Evolutionary conservation across 2,113 vertebrate species (phyloP).

Genomic region (Gymnocephalus cernua): DNA sequence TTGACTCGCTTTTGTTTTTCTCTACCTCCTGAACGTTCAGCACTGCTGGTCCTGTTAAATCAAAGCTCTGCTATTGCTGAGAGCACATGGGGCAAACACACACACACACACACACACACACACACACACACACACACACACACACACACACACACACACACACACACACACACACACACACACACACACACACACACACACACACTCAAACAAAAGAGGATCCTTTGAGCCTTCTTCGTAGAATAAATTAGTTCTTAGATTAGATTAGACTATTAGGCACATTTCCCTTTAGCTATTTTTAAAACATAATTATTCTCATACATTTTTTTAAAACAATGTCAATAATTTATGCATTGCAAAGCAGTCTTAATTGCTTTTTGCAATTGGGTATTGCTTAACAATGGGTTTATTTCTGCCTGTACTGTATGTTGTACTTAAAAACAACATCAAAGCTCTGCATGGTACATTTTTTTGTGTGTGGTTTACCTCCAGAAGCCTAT

Average conservation of each 20-base stretch:
- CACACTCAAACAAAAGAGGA: background rate
- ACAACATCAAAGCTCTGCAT: background rate
- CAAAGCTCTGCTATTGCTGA: conserved; percentile 32
- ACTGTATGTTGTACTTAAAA: background rate
- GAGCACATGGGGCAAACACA: background rate
- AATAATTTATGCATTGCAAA: background rate
- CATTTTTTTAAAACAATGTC: background rate
- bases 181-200: background rate
- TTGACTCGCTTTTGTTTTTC: conserved; percentile 46
- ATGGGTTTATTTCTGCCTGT: background rate
- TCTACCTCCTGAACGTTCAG: conserved; percentile 4
- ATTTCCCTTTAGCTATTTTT: conserved; percentile 13
- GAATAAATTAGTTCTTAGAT: conserved; percentile 39
- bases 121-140: conserved; percentile 3
- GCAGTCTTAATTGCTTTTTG: background rate
- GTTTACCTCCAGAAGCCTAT: background rate
- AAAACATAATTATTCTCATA: conserved; percentile 14
- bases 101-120: conserved; percentile 1
- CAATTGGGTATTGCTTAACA: conserved; percentile 2
- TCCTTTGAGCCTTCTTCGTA: conserved; percentile 17
- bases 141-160: background rate
- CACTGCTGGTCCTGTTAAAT: conserved; percentile 36
- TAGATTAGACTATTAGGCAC: no score
- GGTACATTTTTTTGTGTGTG: background rate
- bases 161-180: background rate